phyloP scores from a whole-genome alignment of 2,888 invertebrate species.

The Teinopalpus imperialis region DNA sequence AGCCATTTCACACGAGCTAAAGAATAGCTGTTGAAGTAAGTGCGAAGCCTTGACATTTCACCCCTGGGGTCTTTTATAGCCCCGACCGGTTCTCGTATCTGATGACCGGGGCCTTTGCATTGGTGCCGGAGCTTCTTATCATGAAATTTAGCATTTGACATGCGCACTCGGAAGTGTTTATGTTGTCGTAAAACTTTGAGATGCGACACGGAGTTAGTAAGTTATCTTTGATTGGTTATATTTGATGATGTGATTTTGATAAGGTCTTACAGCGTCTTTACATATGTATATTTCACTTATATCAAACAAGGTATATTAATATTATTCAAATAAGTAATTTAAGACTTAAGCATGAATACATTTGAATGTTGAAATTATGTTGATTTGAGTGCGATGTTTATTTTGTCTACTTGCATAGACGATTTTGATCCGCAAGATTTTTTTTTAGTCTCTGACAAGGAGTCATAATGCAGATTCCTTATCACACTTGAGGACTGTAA shows the following conservation, averaged over 20 bases:
- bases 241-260: slow-evolving; percentile 13
- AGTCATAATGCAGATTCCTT: too few relatives aligned
- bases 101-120: slow-evolving; percentile 54
- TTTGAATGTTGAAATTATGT: too few relatives aligned
- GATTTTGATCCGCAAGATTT: too few relatives aligned
- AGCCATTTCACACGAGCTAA: slow-evolving; percentile 13
- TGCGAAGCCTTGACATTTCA: slow-evolving; percentile 62
- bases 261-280: not conserved
- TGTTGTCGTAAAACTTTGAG: slow-evolving; percentile 37
- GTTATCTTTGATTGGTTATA: slow-evolving; percentile 1
- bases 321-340: too few relatives aligned
- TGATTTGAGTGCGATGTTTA: too few relatives aligned
- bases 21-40: slow-evolving; percentile 47
- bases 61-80: slow-evolving; percentile 50
- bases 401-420: too few relatives aligned
- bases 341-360: too few relatives aligned
- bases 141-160: slow-evolving; percentile 36
- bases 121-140: slow-evolving; percentile 36
- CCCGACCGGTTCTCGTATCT: slow-evolving; percentile 49
- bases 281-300: too few relatives aligned
- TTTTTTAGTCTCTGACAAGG: too few relatives aligned
- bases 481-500: too few relatives aligned
- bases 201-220: slow-evolving; percentile 7
- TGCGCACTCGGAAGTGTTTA: slow-evolving; percentile 40
- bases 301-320: too few relatives aligned